Base-by-base conservation (phyloP, 2,888 invertebrate species). In the Lissonota sp. region DNA sequence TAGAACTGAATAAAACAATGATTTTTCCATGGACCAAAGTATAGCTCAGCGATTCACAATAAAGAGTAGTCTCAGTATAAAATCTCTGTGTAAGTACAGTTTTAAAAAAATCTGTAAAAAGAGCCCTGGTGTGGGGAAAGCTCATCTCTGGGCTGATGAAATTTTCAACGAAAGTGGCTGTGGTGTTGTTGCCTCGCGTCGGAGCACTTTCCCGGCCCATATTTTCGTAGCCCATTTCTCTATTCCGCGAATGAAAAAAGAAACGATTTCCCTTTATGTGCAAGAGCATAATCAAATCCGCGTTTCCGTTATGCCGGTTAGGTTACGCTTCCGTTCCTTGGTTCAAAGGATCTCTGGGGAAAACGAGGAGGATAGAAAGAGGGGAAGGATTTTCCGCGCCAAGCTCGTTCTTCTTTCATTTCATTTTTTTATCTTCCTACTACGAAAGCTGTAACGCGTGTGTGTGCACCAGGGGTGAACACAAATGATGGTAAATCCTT, bases 281-380 rank as follows among this genome's bases (percentile, higher is more conserved):
- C 58, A 76, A 80, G 62, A 53, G 62, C 62, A 67, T 69, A 80
- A 76, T 80, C 72, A 55, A 72, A 80, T 80, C 39, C 39, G 67
- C n/a, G 14, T 72, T 62, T 66, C 12, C 40, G 53, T 75, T 39
- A 26, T 1, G 12, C 46, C 58, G 4, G 42, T 49, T 5, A n/a
- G 51, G 79, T 60, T 49, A 76, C 55, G 76, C 62, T 67, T 51
- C 67, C 76, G 67, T 72, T 76, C 60, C 62, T 67, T 58, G 62
- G 67, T 62, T 72, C 76, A 76, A 80, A 67, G 75, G 57, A 51
- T 49, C 42, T 44, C 62, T 26, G 26, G 26, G 26, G 26, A 26
- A 26, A 26, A 26, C 26, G 26, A 26, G 3, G 26, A 26, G 26
- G 26, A 26, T 26, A 26, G 26, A 26, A 26, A 26, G 26, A 26